phyloP scores from a whole-genome alignment of 1,140 invertebrate species.

The Arctopsyche grandis region DNA sequence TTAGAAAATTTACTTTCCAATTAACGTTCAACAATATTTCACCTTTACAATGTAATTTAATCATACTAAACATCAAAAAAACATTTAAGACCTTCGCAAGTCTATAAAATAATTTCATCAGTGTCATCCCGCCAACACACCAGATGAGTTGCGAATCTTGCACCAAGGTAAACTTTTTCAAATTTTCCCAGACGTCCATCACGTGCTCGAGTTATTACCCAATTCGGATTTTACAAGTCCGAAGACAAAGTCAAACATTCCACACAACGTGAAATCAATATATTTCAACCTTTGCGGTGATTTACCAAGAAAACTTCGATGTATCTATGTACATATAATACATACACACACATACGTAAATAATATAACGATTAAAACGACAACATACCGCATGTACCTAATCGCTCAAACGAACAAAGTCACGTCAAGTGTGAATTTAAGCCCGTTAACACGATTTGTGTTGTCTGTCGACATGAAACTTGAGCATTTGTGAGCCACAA shows the following conservation, averaged over 20 bases:
- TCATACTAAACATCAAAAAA: too few relatives aligned
- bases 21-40: too few relatives aligned
- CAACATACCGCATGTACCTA: neutral
- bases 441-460: neutral
- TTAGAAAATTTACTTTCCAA: too few relatives aligned
- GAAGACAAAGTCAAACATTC: neutral
- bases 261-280: too few relatives aligned
- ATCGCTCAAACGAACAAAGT: neutral
- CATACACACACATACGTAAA: too few relatives aligned
- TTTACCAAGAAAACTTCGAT: neutral
- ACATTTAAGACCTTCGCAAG: too few relatives aligned
- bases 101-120: too few relatives aligned
- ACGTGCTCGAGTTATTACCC: neutral
- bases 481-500: neutral
- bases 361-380: too few relatives aligned
- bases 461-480: neutral
- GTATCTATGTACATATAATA: neutral
- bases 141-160: too few relatives aligned
- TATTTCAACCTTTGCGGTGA: too few relatives aligned
- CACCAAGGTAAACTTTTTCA: neutral
- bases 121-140: too few relatives aligned
- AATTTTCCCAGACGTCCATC: neutral
- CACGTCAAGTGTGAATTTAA: neutral
- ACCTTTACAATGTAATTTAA: too few relatives aligned
- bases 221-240: neutral